A percentile compares a stretch with the other conserved stretches of the same genome.
These are phyloP conservation scores for Galaxea fascicularis DNA, from an alignment of 92 coral and sea anemone species.

Conservation along the genomic window DNA sequence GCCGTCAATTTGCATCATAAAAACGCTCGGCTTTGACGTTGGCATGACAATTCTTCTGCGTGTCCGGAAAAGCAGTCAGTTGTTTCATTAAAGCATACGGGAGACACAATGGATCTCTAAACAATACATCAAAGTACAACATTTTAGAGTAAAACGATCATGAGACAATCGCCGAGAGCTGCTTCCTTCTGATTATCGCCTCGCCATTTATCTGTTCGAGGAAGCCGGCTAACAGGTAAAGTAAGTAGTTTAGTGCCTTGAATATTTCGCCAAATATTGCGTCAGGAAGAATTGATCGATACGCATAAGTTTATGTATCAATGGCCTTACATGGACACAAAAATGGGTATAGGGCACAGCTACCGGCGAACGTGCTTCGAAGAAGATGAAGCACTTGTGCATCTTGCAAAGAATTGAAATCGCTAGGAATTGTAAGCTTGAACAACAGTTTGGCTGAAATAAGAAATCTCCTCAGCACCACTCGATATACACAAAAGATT, in stretches of 20 bases:
- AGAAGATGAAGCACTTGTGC: not conserved
- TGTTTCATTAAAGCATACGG: conserved; percentile 18
- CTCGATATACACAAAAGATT: not conserved
- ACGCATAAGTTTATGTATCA: not conserved
- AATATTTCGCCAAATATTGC: not conserved
- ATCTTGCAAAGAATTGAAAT: not conserved
- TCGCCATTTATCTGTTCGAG: not conserved
- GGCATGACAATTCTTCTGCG: conserved; percentile 8
- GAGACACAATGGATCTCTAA: conserved; percentile 25
- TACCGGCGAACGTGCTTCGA: not conserved
- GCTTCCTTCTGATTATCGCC: not conserved
- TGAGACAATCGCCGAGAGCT: not conserved
- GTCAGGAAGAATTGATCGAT: not conserved
- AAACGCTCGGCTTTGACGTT: conserved; percentile 19
- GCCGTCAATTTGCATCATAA: conserved; percentile 29
- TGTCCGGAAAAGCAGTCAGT: conserved; percentile 39
- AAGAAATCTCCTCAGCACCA: not conserved
- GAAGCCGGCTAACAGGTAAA: conserved; percentile 10
- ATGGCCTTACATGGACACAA: not conserved
- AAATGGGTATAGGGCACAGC: not conserved
- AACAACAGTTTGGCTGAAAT: not conserved
- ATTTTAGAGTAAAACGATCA: conserved; percentile 16
- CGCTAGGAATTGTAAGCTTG: not conserved
- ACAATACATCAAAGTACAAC: conserved; percentile 31
- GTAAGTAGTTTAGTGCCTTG: not conserved